These are phyloP conservation scores for Antennarius striatus DNA, from an alignment of 2,113 vertebrate genomes.

Conservation along the genomic window DNA sequence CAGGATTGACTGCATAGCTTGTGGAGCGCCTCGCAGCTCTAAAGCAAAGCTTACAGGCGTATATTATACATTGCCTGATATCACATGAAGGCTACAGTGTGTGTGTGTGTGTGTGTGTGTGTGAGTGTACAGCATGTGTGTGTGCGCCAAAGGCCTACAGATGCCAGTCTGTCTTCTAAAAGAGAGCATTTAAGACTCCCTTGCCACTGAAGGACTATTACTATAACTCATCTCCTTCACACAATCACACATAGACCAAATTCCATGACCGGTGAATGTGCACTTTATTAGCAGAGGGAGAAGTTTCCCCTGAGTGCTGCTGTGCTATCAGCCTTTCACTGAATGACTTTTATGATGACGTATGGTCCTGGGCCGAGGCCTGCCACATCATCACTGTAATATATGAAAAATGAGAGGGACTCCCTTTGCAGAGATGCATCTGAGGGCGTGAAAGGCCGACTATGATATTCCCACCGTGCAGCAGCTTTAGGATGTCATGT, in stretches of 20 bases:
- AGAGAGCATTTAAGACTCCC: conserved; percentile 73
- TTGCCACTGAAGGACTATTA: conserved; percentile 61
- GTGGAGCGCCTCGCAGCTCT: conserved; percentile 8
- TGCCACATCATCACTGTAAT: conserved; percentile 49
- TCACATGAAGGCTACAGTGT: conserved; percentile 25
- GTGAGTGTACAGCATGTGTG: conserved; percentile 13
- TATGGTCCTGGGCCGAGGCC: conserved; percentile 39
- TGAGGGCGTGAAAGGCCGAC: neutral
- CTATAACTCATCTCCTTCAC: conserved; percentile 63
- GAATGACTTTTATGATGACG: conserved; percentile 60
- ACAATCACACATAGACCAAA: conserved; percentile 31
- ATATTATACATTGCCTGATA: conserved; percentile 19
- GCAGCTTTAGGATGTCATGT: too few species aligned
- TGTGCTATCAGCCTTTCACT: conserved; percentile 49
- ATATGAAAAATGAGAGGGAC: conserved; percentile 35
- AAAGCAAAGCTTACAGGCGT: conserved; percentile 5
- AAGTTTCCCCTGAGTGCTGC: conserved; percentile 45
- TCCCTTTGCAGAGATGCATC: conserved; percentile 19
- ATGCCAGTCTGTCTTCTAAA: conserved; percentile 74
- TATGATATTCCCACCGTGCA: too few species aligned
- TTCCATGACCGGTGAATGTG: conserved; percentile 56
- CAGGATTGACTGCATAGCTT: neutral
- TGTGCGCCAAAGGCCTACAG: conserved; percentile 60
- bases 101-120: conserved; percentile 6
- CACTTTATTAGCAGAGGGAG: conserved; percentile 69